Conservation (phyloP, 2,888 invertebrate genomes). For the Tachina grossa region DNA sequence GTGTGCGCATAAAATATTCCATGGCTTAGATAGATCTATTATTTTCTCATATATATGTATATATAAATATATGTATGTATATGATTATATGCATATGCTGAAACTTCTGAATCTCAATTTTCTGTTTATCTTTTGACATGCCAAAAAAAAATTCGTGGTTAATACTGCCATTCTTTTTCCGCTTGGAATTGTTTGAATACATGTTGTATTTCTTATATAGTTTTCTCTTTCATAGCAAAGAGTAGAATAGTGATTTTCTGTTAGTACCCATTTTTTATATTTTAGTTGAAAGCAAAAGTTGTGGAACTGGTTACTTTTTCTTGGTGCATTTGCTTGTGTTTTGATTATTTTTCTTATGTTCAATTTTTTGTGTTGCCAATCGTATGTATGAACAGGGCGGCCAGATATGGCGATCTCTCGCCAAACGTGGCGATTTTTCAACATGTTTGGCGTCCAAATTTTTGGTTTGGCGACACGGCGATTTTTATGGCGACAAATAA, state of each 20-base stretch:
- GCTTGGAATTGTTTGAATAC: slow-evolving; percentile 31
- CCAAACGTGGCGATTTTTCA: too few relatives aligned
- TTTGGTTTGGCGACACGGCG: too few relatives aligned
- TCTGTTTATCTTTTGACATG: slow-evolving; percentile 34
- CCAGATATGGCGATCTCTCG: too few relatives aligned
- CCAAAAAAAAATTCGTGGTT: slow-evolving; percentile 33
- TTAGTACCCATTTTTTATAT: slow-evolving; percentile 58
- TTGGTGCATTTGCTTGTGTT: slow-evolving; percentile 23
- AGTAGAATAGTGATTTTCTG: slow-evolving; percentile 69
- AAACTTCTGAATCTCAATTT: slow-evolving; percentile 37
- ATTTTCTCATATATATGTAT: slow-evolving; percentile 9
- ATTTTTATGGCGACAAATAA: too few relatives aligned
- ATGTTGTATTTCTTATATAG: slow-evolving; percentile 5
- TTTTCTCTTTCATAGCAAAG: slow-evolving; percentile 65
- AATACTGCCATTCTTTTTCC: slow-evolving; percentile 71
- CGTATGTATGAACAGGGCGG: too few relatives aligned
- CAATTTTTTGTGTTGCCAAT: too few relatives aligned
- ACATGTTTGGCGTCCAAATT: too few relatives aligned
- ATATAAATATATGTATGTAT: not conserved
- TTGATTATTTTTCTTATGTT: slow-evolving; percentile 31
- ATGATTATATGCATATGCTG: not conserved
- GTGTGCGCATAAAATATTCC: not conserved
- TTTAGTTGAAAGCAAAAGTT: slow-evolving; percentile 80
- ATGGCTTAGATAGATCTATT: slow-evolving; percentile 6
- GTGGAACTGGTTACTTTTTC: slow-evolving; percentile 76